Conservation (phyloP, 2,797 vertebrate genomes). For the Siniperca undulata region DNA sequence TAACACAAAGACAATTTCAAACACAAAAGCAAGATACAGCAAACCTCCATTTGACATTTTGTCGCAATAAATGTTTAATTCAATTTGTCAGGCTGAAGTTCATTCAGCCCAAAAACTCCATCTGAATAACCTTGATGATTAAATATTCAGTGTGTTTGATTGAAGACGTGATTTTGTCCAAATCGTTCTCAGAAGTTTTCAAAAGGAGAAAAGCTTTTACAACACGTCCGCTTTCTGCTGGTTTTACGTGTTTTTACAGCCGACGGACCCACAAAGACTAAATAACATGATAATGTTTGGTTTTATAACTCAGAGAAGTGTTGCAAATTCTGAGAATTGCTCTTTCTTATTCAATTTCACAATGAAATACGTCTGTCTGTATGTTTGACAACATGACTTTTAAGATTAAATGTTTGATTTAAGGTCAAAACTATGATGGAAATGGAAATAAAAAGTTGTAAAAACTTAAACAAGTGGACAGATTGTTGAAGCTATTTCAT, state of each 20-base stretch:
- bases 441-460: constrained; percentile 1
- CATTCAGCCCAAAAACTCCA: constrained; percentile 21
- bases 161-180: neutral
- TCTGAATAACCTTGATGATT: constrained; percentile 44
- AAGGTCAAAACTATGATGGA: constrained; percentile 2
- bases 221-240: constrained; percentile 12
- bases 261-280: neutral
- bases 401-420: constrained; percentile 2
- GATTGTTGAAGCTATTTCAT: neutral
- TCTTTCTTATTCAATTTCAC: neutral
- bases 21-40: neutral
- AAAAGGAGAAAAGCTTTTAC: constrained; percentile 38
- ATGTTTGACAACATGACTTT: neutral
- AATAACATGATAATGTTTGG: neutral
- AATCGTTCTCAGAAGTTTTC: constrained; percentile 19
- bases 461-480: neutral
- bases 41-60: constrained; percentile 1
- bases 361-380: neutral
- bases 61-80: constrained; percentile 12
- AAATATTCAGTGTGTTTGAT: constrained; percentile 16
- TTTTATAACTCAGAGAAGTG: neutral
- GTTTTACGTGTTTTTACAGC: constrained; percentile 17
- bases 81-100: constrained; percentile 16
- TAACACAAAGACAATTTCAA: neutral
- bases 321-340: constrained; percentile 11